Evolutionary conservation across 2,797 vertebrate species (phyloP), one percentile per base, ranked within the genome.

Genomic region (Falco columbarius): DNA sequence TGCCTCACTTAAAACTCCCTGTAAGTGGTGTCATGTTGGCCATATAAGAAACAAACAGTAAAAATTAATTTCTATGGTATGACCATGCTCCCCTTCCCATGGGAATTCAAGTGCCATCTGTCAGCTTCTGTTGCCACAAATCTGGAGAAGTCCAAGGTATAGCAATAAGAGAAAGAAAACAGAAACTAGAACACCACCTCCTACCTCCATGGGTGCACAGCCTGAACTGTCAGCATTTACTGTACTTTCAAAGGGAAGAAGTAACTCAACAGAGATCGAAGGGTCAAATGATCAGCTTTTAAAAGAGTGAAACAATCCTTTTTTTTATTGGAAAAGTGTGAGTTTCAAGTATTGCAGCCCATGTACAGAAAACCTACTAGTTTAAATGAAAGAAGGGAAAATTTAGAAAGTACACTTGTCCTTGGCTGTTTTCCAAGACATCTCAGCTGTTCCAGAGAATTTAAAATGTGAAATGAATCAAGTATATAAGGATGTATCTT

Each of bases 381-480:
- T 71, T 85, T 71, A 85, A 89, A 85, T 34, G 5, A 63, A 87
- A 68, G 7, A 90, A 79, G 14, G 55, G 34, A 75, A 49, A 71
- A 86, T 72, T 90, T 80, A 79, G 15, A 34, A 58, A 76, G 72
- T 76, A 72, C 22, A 18, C 9, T 82, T 80, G 59, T 94, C 23
- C 52, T 89, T 89, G 81, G 75, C 32, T 81, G 8, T 67, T 89
- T 92, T 93, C 34, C 92, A 96, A 81, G 72, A 74, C 8, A 34
- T 58, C 40, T 96, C 52, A 77, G 68, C n/a, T 81, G 32, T 90
- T 95, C 24, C 56, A 58, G 30, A 40, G 46, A 94, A 72, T 90
- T 86, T 88, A 77, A 91, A 89, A 86, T 72, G 16, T 63, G 56
- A 92, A 95, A 86, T 67, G 9, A 91, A 83, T 92, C 56, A 86